Percentiles rank a stretch among this genome's conserved stretches.
phyloP scores from a whole-genome alignment of 2,888 invertebrate genomes.

The Polymixis lichenea region DNA sequence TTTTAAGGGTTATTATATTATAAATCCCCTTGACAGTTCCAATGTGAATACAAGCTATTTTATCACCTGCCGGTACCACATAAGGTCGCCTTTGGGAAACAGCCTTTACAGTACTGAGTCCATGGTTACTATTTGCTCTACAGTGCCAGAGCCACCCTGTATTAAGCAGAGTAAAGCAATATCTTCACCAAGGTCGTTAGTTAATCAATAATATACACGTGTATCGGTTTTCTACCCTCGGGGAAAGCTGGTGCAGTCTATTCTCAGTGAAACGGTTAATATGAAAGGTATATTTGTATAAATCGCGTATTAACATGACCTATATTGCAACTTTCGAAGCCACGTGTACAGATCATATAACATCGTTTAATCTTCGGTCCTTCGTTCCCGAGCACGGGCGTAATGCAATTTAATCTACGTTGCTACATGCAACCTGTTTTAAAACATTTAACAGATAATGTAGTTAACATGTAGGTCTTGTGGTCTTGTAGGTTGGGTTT shows the following conservation, averaged over 20 bases:
- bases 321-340: slow-evolving; percentile 9
- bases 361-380: slow-evolving; percentile 20
- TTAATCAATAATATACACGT: too few relatives aligned
- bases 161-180: not conserved
- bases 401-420: slow-evolving; percentile 11
- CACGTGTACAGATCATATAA: slow-evolving; percentile 30
- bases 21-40: too few relatives aligned
- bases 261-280: slow-evolving; percentile 24
- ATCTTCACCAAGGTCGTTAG: slow-evolving; percentile 31
- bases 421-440: not conserved
- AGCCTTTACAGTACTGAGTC: too few relatives aligned
- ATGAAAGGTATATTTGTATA: not conserved
- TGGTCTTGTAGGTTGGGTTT: too few relatives aligned
- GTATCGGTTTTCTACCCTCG: slow-evolving; percentile 18
- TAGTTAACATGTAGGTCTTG: not conserved
- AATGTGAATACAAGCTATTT: too few relatives aligned
- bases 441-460: not conserved
- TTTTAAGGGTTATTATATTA: too few relatives aligned
- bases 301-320: not conserved
- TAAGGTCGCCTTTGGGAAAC: too few relatives aligned
- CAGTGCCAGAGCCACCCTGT: too few relatives aligned
- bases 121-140: too few relatives aligned
- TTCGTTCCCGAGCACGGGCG: not conserved
- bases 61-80: too few relatives aligned
- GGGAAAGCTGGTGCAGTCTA: slow-evolving; percentile 6